These are phyloP conservation scores for Muscicapa striata DNA, from an alignment of 2,797 vertebrate species.

Conservation along the genomic window DNA sequence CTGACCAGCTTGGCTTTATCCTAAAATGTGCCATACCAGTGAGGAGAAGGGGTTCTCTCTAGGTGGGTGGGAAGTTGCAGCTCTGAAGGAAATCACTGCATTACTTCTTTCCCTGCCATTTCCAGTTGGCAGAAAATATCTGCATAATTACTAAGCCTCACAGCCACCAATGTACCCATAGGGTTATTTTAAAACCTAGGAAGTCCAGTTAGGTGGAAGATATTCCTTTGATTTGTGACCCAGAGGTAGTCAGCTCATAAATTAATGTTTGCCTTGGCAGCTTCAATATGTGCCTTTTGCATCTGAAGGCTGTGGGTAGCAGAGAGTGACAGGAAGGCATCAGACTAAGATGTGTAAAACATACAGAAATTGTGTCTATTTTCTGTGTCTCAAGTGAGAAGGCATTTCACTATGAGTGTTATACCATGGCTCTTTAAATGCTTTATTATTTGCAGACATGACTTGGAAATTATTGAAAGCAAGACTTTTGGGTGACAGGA, in stretches of 20 bases:
- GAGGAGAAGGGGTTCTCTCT: not conserved
- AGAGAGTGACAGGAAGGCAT: constrained; percentile 24
- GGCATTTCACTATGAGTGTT: constrained; percentile 24
- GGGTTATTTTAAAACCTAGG: constrained; percentile 9
- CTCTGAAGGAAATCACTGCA: not conserved
- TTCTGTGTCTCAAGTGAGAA: constrained; percentile 16
- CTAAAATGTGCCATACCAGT: not conserved
- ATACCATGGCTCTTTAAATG: not conserved
- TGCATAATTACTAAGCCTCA: not conserved
- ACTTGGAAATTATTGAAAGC: not conserved
- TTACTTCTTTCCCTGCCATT: not conserved
- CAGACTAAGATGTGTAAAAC: constrained; percentile 33
- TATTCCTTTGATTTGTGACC: constrained; percentile 30
- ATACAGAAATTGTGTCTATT: constrained; percentile 1
- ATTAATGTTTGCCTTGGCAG: constrained; percentile 24
- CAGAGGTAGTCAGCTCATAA: constrained; percentile 3
- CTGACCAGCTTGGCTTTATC: not conserved
- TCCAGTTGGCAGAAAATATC: not conserved
- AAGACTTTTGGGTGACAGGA: constrained; percentile 1
- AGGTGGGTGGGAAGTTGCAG: not conserved
- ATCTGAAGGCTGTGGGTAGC: constrained; percentile 36
- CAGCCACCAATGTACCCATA: not conserved
- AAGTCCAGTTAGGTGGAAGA: constrained; percentile 18
- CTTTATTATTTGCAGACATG: constrained; percentile 37
- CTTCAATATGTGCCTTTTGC: constrained; percentile 25